Evolutionary conservation across 2,888 invertebrate species (phyloP).

Genomic region (Thecocarcelia acutangulata): DNA sequence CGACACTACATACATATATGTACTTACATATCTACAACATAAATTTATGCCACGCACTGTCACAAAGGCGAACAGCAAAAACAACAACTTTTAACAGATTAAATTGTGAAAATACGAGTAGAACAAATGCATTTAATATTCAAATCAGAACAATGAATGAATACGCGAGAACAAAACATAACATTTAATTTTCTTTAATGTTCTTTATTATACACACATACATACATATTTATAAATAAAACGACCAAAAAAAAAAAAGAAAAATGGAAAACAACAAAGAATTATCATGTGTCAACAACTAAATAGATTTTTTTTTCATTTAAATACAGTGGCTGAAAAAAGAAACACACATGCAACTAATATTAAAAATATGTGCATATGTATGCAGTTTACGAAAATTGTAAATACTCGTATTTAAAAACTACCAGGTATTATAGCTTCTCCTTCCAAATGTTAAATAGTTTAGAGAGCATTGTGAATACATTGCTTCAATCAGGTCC

Average conservation of each 20-base stretch:
- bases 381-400: no score
- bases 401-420: no score
- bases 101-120: constrained; percentile 35
- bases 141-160: constrained; percentile 45
- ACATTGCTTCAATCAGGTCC: no score
- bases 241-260: constrained; percentile 16
- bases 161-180: constrained; percentile 16
- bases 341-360: no score
- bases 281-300: constrained; percentile 58
- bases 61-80: constrained; percentile 28
- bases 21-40: not conserved
- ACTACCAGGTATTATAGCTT: no score
- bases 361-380: no score
- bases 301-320: constrained; percentile 40
- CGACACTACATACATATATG: constrained; percentile 9
- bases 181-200: constrained; percentile 39
- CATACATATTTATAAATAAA: constrained; percentile 1
- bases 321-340: constrained; percentile 1
- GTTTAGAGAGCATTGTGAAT: no score
- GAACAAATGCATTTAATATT: constrained; percentile 62
- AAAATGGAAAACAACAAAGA: constrained; percentile 28
- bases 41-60: constrained; percentile 56
- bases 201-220: constrained; percentile 12
- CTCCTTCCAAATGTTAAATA: no score
- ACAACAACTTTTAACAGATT: constrained; percentile 16